A percentile compares a stretch with the other conserved stretches of the same genome.
phyloP scores from a whole-genome alignment of 2,888 invertebrate genomes.

The Cheilosia grossa region DNA sequence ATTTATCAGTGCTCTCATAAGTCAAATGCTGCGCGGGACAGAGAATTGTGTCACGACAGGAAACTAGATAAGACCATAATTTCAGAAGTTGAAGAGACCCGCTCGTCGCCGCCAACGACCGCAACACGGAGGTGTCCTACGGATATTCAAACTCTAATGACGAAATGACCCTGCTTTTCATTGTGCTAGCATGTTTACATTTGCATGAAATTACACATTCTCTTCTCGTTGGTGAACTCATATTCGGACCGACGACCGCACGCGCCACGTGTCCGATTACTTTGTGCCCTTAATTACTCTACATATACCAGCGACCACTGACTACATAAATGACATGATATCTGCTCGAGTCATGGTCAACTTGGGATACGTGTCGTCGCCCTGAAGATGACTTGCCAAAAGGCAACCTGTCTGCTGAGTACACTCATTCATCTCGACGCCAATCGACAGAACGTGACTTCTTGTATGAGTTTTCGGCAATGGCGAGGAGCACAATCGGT shows the following conservation, averaged over 20 bases:
- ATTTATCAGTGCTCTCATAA: conserved; percentile 74
- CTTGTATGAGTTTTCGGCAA: conserved; percentile 64
- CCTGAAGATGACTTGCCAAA: conserved; percentile 57
- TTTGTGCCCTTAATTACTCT: conserved; percentile 63
- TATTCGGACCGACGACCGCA: conserved; percentile 45
- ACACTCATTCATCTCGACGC: conserved; percentile 49
- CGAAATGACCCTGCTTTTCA: conserved; percentile 60
- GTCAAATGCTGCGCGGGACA: conserved; percentile 79
- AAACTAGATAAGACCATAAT: conserved; percentile 83
- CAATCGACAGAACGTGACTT: conserved; percentile 68
- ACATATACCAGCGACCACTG: neutral
- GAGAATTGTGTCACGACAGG: conserved; percentile 83
- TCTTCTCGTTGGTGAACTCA: conserved; percentile 54
- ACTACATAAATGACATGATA: conserved; percentile 26
- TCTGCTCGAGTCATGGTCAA: conserved; percentile 64
- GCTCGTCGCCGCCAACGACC: conserved; percentile 53
- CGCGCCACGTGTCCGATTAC: conserved; percentile 68
- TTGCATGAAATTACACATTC: conserved; percentile 67
- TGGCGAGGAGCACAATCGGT: conserved; percentile 47
- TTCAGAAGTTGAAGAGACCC: conserved; percentile 76
- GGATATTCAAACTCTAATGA: conserved; percentile 47
- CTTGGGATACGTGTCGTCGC: conserved; percentile 59
- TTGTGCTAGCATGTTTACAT: conserved; percentile 56
- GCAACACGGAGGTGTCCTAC: conserved; percentile 63
- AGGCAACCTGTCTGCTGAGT: conserved; percentile 65